Percentiles rank a stretch among this genome's conserved stretches.
phyloP scores from a whole-genome alignment of 2,113 vertebrate species.

The Coturnix japonica region DNA sequence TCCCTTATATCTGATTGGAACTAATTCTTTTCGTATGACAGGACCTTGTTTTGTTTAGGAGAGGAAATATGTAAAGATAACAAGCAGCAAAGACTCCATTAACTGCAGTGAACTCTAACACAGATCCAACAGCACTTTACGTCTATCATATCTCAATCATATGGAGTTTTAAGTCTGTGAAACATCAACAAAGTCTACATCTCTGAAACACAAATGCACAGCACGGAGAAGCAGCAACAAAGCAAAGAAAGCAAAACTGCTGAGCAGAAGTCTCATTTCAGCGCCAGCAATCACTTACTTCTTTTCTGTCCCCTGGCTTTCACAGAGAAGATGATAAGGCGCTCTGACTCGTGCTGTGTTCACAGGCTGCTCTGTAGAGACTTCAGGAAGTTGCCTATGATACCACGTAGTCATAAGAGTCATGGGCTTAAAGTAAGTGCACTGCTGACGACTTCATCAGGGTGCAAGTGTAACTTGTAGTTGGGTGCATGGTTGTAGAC shows the following conservation, averaged over 20 bases:
- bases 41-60: neutral
- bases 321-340: neutral
- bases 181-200: neutral
- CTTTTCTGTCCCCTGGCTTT: neutral
- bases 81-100: neutral
- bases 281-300: constrained; percentile 11
- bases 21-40: neutral
- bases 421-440: neutral
- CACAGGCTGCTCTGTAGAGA: neutral
- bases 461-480: neutral
- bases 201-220: neutral
- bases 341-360: accelerated
- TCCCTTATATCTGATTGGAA: neutral
- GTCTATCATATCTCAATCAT: neutral
- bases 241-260: neutral
- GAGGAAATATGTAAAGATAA: neutral
- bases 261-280: neutral
- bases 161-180: neutral
- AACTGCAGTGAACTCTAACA: neutral
- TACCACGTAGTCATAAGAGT: neutral
- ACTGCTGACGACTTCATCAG: neutral
- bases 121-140: neutral
- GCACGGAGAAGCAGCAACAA: neutral
- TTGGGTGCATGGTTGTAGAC: neutral
- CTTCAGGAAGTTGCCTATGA: neutral